These are phyloP conservation scores for Neomorphus geoffroyi DNA, from an alignment of 2,797 vertebrate genomes.

Conservation along the genomic window DNA sequence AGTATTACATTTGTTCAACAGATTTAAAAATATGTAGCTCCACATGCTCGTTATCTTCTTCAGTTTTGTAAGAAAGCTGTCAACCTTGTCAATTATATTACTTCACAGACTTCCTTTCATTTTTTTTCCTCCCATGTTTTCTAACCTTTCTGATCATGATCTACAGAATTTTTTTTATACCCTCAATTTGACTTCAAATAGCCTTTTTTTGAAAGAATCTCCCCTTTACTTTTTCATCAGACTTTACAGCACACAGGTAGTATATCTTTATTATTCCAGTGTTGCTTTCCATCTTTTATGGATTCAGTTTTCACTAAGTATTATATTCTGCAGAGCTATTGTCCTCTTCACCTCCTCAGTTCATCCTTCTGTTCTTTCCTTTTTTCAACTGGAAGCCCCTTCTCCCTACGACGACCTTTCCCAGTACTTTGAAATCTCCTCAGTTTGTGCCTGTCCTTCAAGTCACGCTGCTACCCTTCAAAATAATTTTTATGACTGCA, in stretches of 20 bases:
- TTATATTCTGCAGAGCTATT: constrained; percentile 42
- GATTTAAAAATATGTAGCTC: constrained; percentile 19
- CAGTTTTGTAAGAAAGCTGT: neutral
- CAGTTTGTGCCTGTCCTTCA: constrained; percentile 35
- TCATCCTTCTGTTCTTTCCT: constrained; percentile 40
- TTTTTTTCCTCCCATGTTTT: constrained; percentile 14
- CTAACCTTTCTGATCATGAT: constrained; percentile 23
- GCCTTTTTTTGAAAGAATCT: neutral
- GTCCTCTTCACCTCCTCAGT: constrained; percentile 44
- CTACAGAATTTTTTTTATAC: neutral
- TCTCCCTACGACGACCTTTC: constrained; percentile 62
- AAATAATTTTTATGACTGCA: constrained; percentile 27
- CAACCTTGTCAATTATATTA: constrained; percentile 59
- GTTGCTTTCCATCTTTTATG: constrained; percentile 43
- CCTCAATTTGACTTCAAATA: constrained; percentile 11
- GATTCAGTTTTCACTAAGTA: constrained; percentile 45
- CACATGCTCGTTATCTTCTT: constrained; percentile 27
- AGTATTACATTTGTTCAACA: neutral
- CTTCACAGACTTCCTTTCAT: constrained; percentile 2
- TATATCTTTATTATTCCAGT: constrained; percentile 39
- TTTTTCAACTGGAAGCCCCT: constrained; percentile 34
- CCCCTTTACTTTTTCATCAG: constrained; percentile 37
- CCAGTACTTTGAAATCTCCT: constrained; percentile 63
- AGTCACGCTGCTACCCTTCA: constrained; percentile 28
- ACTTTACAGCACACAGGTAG: constrained; percentile 32